Conservation (phyloP, 2,888 invertebrate species). For the Caenorhabditis angaria region DNA sequence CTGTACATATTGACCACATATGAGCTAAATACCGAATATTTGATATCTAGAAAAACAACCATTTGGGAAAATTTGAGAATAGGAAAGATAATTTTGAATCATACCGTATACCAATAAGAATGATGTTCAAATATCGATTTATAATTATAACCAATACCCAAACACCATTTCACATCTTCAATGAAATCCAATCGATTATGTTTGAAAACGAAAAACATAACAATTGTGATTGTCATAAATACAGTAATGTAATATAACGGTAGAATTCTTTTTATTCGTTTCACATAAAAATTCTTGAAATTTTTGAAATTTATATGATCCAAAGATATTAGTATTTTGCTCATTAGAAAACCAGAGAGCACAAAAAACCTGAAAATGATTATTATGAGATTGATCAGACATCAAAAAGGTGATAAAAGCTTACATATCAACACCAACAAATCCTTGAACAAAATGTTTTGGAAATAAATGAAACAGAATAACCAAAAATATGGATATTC, state of each 20-base stretch:
- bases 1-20: slow-evolving; percentile 38
- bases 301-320: too few species aligned
- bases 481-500: slow-evolving; percentile 27
- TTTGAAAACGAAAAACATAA: slow-evolving; percentile 16
- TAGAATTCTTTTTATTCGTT: slow-evolving; percentile 33
- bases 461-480: slow-evolving; percentile 40
- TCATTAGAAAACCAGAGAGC: slow-evolving; percentile 42
- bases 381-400: not conserved
- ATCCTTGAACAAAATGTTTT: slow-evolving; percentile 29
- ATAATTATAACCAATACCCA: slow-evolving; percentile 20
- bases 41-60: not conserved
- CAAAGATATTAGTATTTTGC: slow-evolving; percentile 16
- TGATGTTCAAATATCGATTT: slow-evolving; percentile 33
- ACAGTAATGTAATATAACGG: slow-evolving; percentile 33
- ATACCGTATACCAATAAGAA: slow-evolving; percentile 33
- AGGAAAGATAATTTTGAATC: not conserved
- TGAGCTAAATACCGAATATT: slow-evolving; percentile 32
- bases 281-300: slow-evolving; percentile 41
- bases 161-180: slow-evolving; percentile 19
- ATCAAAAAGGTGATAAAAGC: not conserved
- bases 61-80: not conserved
- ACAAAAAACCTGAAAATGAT: slow-evolving; percentile 38
- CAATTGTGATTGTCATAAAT: slow-evolving; percentile 12
- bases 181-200: slow-evolving; percentile 20
- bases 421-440: slow-evolving; percentile 47